Evolutionary conservation across 1,140 invertebrate genomes (phyloP).

Genomic region (Aricia agestis): DNA sequence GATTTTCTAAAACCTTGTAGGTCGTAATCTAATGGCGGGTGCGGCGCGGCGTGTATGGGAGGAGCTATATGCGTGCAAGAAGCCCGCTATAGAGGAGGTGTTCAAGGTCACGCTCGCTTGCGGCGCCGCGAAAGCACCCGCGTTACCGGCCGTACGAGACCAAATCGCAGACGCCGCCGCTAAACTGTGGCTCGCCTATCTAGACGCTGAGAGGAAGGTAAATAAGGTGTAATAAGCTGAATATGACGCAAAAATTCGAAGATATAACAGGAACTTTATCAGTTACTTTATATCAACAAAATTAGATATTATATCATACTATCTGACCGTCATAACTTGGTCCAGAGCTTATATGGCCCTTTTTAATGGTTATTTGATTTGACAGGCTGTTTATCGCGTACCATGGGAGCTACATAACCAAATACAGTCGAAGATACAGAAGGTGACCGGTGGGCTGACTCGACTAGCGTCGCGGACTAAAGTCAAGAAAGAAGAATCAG

Average conservation of each 20-base stretch:
- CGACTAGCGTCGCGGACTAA: conserved; percentile 91
- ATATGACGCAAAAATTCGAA: no score
- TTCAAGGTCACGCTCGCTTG: conserved; percentile 90
- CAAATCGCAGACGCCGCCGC: conserved; percentile 90
- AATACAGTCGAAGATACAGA: conserved; percentile 97
- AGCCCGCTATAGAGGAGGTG: conserved; percentile 94
- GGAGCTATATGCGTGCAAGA: conserved; percentile 96
- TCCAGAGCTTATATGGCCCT: no score
- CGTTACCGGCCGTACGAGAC: conserved; percentile 86
- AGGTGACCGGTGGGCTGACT: conserved; percentile 94
- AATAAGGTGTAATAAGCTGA: neutral
- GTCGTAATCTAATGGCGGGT: conserved; percentile 90
- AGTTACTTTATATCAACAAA: no score
- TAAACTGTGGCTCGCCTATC: conserved; percentile 93
- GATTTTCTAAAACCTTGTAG: conserved; percentile 36
- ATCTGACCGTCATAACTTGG: no score
- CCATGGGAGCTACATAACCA: conserved; percentile 96
- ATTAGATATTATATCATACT: no score
- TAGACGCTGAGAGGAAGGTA: conserved; percentile 90
- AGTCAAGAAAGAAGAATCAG: conserved; percentile 83
- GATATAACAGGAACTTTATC: no score
- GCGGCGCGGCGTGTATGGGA: conserved; percentile 97
- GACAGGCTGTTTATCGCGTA: conserved; percentile 83
- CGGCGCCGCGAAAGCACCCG: conserved; percentile 86
- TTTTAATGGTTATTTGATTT: neutral